Percentiles rank a stretch among this genome's conserved stretches.
Evolutionary conservation across 2,888 invertebrate species (phyloP).

Genomic region (Ferdinandea cuprea): DNA sequence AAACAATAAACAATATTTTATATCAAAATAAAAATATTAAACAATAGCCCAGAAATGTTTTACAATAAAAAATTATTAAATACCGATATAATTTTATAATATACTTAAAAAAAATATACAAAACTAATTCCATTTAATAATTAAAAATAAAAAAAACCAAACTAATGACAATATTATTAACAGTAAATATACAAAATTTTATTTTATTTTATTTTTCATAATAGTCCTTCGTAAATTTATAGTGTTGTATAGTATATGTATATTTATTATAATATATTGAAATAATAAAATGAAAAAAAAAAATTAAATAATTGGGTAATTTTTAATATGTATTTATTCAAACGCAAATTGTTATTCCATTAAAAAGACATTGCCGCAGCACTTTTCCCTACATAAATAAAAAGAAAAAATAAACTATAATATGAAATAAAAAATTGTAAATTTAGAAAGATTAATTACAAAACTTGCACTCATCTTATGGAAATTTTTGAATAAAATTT

Average conservation of each 20-base stretch:
- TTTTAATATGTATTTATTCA: constrained; percentile 33
- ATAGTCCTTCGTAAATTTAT: background rate
- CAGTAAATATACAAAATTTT: constrained; percentile 14
- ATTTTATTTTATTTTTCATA: background rate
- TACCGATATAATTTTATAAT: constrained; percentile 35
- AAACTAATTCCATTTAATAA: constrained; percentile 33
- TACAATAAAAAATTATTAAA: constrained; percentile 17
- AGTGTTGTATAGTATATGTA: too few relatives aligned
- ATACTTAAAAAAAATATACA: constrained; percentile 16
- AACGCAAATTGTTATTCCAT: constrained; percentile 46
- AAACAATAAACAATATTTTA: constrained; percentile 60
- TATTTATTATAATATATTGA: too few relatives aligned
- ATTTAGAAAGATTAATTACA: constrained; percentile 9
- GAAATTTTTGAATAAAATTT: constrained; percentile 43
- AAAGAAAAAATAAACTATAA: constrained; percentile 13
- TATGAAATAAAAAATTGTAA: constrained; percentile 7
- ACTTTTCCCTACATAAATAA: constrained; percentile 28
- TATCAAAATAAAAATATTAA: constrained; percentile 50
- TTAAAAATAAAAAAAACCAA: constrained; percentile 46
- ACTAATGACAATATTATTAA: constrained; percentile 70
- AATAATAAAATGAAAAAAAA: constrained; percentile 2
- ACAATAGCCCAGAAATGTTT: constrained; percentile 63
- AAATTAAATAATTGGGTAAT: constrained; percentile 37
- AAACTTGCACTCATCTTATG: constrained; percentile 44
- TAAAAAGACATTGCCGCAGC: constrained; percentile 12